Evolutionary conservation across 1,140 invertebrate genomes (phyloP).

Genomic region (Ostrea denselamellosa): DNA sequence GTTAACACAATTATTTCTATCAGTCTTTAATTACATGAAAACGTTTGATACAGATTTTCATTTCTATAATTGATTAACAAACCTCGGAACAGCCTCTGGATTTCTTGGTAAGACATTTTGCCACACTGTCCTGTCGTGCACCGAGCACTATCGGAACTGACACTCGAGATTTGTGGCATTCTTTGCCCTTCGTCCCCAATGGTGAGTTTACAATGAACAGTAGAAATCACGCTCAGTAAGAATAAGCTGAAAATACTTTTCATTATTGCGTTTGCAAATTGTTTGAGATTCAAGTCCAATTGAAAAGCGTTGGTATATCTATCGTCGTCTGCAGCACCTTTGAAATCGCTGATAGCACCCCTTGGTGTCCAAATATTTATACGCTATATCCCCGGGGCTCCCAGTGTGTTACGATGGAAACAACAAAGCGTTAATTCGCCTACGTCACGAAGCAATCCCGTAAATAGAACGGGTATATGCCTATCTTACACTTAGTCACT

Average conservation of each 20-base stretch:
- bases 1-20: background rate
- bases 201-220: background rate
- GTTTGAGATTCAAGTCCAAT: background rate
- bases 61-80: background rate
- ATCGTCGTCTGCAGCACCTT: background rate
- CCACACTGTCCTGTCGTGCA: background rate
- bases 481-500: too few species aligned
- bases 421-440: background rate
- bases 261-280: background rate
- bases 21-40: background rate
- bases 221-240: background rate
- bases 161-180: background rate
- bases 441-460: background rate
- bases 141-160: background rate
- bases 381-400: background rate
- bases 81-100: background rate
- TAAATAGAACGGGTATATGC: too few species aligned
- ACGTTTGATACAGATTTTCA: too few species aligned
- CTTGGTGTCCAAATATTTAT: background rate
- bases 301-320: background rate
- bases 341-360: background rate
- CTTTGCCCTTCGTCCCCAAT: background rate
- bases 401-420: background rate
- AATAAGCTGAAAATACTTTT: background rate
- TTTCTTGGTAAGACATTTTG: background rate